A percentile compares a stretch with the other conserved stretches of the same genome.
Conservation (phyloP, 2,888 invertebrate genomes). For the Nebria brevicollis region DNA sequence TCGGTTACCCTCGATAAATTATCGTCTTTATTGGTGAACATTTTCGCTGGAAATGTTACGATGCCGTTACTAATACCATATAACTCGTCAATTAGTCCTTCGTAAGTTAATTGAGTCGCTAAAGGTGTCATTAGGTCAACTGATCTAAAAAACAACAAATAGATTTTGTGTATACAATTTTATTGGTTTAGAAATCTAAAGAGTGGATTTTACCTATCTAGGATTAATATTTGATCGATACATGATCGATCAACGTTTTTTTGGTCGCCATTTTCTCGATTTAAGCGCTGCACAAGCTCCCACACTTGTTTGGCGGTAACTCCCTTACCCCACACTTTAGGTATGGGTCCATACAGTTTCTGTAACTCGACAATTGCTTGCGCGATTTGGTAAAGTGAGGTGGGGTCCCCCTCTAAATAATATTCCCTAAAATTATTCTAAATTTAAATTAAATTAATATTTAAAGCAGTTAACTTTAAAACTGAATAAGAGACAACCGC, state of each 20-base stretch:
- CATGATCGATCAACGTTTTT: constrained; percentile 60
- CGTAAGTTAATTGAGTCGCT: constrained; percentile 95
- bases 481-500: background rate
- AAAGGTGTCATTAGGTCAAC: constrained; percentile 93
- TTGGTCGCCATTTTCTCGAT: constrained; percentile 71
- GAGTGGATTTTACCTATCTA: constrained; percentile 69
- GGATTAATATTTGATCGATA: constrained; percentile 88
- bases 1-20: constrained; percentile 68
- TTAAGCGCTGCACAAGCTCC: constrained; percentile 82
- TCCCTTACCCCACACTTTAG: constrained; percentile 90
- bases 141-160: constrained; percentile 65
- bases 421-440: constrained; percentile 72
- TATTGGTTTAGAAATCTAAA: background rate
- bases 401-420: constrained; percentile 88
- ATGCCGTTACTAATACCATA: constrained; percentile 86
- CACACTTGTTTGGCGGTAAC: constrained; percentile 87
- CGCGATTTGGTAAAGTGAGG: constrained; percentile 87
- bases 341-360: constrained; percentile 88
- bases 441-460: too few relatives aligned
- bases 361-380: constrained; percentile 87
- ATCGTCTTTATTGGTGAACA: constrained; percentile 78
- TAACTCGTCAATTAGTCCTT: constrained; percentile 96
- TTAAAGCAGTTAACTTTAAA: background rate
- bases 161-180: background rate
- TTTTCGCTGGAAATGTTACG: constrained; percentile 85